These are phyloP conservation scores for Tenodera sinensis DNA, from an alignment of 2,888 invertebrate species.

Conservation along the genomic window DNA sequence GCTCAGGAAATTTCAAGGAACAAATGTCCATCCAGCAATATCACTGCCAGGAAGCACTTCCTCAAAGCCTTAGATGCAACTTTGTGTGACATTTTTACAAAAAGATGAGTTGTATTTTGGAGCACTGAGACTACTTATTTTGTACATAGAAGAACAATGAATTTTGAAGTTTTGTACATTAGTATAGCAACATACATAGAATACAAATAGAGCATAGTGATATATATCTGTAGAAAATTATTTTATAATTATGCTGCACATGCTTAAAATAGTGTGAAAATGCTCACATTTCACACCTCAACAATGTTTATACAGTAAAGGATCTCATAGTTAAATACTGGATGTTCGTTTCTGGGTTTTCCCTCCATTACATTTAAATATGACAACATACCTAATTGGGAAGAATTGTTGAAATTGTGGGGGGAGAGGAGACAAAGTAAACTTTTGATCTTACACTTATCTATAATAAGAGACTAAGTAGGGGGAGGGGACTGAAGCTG, in stretches of 20 bases:
- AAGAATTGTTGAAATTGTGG: too few relatives aligned
- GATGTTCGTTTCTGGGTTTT: too few relatives aligned
- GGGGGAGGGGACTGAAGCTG: too few relatives aligned
- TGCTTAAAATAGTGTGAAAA: background rate
- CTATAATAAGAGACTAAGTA: too few relatives aligned
- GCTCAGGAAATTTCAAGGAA: conserved; percentile 34
- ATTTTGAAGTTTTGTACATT: background rate
- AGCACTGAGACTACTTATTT: background rate
- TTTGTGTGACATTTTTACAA: background rate
- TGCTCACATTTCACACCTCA: background rate
- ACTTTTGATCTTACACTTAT: too few relatives aligned
- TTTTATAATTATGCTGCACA: background rate
- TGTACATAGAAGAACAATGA: background rate
- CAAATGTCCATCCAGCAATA: background rate
- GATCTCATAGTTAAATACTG: background rate
- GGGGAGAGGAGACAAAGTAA: too few relatives aligned
- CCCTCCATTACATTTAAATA: too few relatives aligned
- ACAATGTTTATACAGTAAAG: background rate
- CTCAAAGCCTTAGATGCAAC: background rate
- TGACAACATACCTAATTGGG: too few relatives aligned
- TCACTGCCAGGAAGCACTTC: conserved; percentile 12
- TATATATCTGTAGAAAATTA: background rate
- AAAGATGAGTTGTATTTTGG: background rate
- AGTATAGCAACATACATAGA: background rate
- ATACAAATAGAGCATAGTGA: background rate